These are phyloP conservation scores for Sardinella longiceps DNA, from an alignment of 2,797 vertebrate genomes.

Conservation along the genomic window DNA sequence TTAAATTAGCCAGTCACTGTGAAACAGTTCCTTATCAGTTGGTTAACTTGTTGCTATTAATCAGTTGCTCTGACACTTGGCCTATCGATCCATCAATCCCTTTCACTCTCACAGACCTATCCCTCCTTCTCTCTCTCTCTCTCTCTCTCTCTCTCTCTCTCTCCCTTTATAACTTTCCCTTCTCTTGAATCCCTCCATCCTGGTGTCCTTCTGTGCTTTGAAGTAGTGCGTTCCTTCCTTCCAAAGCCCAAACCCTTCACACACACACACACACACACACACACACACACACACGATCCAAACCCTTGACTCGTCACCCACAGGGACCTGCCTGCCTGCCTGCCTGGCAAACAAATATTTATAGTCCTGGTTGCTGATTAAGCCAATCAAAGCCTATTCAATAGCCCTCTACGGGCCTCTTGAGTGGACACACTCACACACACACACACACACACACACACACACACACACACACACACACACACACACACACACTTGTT, in stretches of 20 bases:
- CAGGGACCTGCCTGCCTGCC: not conserved
- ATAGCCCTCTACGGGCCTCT: not conserved
- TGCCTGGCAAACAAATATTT: constrained; percentile 2
- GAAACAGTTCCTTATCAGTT: not conserved
- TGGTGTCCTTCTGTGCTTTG: constrained; percentile 62
- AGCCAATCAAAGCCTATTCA: not conserved
- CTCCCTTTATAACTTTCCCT: too few relatives aligned
- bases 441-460: not conserved
- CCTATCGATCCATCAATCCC: not conserved
- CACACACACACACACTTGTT: not conserved
- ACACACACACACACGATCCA: too few relatives aligned
- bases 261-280: too few relatives aligned
- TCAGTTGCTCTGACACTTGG: not conserved
- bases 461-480: too few relatives aligned
- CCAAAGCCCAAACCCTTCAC: constrained; percentile 65
- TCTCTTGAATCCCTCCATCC: not conserved
- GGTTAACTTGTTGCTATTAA: not conserved
- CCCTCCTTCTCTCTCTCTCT: not conserved
- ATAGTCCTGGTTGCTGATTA: constrained; percentile 18
- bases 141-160: not conserved
- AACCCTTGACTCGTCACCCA: constrained; percentile 70
- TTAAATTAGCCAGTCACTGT: not conserved
- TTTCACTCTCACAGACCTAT: not conserved
- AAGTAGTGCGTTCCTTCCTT: constrained; percentile 71
- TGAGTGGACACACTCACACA: not conserved